Evolutionary conservation across 2,113 vertebrate genomes (phyloP), one percentile per base, ranked within the genome.

Genomic region (Dipodomys spectabilis): DNA sequence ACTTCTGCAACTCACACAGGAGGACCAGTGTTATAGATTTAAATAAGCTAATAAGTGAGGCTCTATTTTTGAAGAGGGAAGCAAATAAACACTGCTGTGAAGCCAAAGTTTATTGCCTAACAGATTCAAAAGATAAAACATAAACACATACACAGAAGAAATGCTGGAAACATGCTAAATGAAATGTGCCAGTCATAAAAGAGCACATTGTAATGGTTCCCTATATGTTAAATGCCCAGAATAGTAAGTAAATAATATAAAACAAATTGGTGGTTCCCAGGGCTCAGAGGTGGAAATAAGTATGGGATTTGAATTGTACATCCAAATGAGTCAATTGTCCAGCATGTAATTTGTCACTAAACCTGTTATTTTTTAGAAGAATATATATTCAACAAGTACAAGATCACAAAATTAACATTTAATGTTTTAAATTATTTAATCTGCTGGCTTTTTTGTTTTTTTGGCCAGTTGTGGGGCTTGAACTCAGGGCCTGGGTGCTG

Each of bases 51-150:
- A 49, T 82, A 72, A 89, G 83, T 89, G 1, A 2, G 13, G 25
- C 44, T 49, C 68, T 86, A 72, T 83, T 65, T 87, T 30, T 82
- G 32, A 90, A 84, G 44, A 82, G 5, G 69, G 30, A 83, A 27
- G 39, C 60, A 96, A 87, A 64, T 32, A 82, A 89, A 95, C 57
- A 85, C 27, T 81, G 71, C 69, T 44, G 44, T 20, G n/a, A 88
- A 92, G 95, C 68, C 81, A 86, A 85, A 74, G 32, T 60, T 39
- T 65, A 35, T 65, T 20, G 68, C 65, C 16, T 79, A 90, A 67
- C 45, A 84, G 25, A 94, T 79, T 97, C 28, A 81, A 92, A 96
- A 82, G 49, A 39, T n/a, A 82, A 4, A 78, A 20, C 4, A 53
- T 23, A 74, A 75, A 72, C 71, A 32, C 25, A 32, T 27, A 49